These are phyloP conservation scores for Petrocephalus schoutedeni DNA, from an alignment of 2,797 vertebrate species.

Conservation along the genomic window DNA sequence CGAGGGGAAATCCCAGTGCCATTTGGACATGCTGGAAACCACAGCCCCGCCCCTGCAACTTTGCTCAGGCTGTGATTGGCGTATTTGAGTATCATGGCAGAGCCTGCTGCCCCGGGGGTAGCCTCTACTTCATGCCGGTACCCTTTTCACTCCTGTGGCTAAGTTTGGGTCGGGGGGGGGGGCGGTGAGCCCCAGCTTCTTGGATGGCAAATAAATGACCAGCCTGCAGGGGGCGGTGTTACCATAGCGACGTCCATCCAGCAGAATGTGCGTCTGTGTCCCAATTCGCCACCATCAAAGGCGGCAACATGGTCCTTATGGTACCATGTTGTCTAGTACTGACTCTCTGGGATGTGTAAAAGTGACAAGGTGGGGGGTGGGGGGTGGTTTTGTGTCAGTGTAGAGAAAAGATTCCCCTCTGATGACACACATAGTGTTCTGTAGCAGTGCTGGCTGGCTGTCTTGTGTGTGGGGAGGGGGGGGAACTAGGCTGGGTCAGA, in stretches of 20 bases:
- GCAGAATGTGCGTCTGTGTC: not conserved
- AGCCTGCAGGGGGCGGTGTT: not conserved
- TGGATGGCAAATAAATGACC: too few relatives aligned
- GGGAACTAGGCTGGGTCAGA: slow-evolving; percentile 28
- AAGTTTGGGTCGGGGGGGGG: not conserved
- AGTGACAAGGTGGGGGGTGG: not conserved
- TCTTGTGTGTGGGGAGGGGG: not conserved
- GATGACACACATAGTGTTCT: not conserved
- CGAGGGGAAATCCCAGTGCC: not conserved
- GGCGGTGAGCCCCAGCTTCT: not conserved
- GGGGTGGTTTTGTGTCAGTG: slow-evolving; percentile 37
- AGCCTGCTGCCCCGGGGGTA: not conserved
- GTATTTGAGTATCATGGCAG: not conserved
- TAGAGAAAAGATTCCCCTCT: slow-evolving; percentile 1
- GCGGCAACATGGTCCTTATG: not conserved
- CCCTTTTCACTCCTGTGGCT: not conserved
- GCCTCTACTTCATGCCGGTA: too few relatives aligned
- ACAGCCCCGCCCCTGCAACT: not conserved
- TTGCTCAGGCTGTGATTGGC: not conserved
- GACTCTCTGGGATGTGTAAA: not conserved
- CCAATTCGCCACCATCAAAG: not conserved
- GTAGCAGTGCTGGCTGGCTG: not conserved
- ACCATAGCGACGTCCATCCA: not conserved
- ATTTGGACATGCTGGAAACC: not conserved
- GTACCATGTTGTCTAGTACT: not conserved